A percentile compares a stretch with the other conserved stretches of the same genome.
Conservation (phyloP, 2,888 invertebrate species). For the Morinoia aosen region DNA sequence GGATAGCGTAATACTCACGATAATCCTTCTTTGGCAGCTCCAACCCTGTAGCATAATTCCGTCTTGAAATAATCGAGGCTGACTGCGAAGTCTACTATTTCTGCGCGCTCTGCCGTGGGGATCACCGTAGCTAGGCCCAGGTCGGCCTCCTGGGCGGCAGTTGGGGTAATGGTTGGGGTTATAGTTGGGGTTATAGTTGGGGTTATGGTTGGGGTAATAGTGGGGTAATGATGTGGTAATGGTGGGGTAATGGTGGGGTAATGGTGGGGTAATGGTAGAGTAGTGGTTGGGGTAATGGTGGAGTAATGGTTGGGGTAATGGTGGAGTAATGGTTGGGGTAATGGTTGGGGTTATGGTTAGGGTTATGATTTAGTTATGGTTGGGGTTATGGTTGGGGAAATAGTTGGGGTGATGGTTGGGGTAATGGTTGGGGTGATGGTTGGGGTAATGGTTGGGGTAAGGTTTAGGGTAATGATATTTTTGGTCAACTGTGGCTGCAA, state of each 20-base stretch:
- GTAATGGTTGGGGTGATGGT: neutral
- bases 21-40: slow-evolving; percentile 30
- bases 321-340: no score
- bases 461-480: neutral
- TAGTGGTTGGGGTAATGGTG: no score
- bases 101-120: slow-evolving; percentile 44
- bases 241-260: no score
- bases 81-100: slow-evolving; percentile 55
- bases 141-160: slow-evolving; percentile 54
- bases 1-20: slow-evolving; percentile 39
- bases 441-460: no score
- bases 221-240: no score
- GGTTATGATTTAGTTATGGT: no score
- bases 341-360: no score
- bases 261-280: no score
- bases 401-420: neutral
- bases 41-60: slow-evolving; percentile 54
- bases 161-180: neutral
- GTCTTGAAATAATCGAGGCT: slow-evolving; percentile 52
- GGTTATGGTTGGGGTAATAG: neutral
- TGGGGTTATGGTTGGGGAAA: neutral
- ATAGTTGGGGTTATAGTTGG: neutral
- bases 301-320: no score
- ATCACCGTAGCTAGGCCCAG: slow-evolving; percentile 56
- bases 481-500: neutral